phyloP scores from a whole-genome alignment of 2,113 vertebrate genomes.

The Phrynosoma blainvillii region DNA sequence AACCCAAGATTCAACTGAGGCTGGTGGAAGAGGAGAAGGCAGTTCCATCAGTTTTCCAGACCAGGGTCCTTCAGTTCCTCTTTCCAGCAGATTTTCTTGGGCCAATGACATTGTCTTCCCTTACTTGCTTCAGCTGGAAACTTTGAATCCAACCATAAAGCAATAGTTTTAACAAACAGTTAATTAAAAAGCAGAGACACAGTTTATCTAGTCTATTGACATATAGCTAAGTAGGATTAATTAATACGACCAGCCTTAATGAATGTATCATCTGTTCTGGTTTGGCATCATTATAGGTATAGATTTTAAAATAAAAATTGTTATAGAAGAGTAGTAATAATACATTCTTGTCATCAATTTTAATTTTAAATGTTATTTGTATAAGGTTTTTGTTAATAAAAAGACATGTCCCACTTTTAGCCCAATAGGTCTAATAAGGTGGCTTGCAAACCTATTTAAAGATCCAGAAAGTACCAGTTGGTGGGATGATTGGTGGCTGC shows the following conservation, averaged over 20 bases:
- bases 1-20: no score
- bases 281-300: constrained; percentile 11
- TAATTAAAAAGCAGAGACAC: neutral
- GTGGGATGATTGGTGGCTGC: neutral
- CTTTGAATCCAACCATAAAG: neutral
- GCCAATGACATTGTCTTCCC: neutral
- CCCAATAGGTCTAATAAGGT: neutral
- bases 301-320: constrained; percentile 1
- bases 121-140: neutral
- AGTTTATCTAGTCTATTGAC: neutral
- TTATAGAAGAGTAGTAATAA: neutral
- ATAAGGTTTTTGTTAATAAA: neutral
- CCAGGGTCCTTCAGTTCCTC: no score
- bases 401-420: neutral
- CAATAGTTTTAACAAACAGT: constrained; percentile 12
- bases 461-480: neutral
- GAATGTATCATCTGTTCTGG: neutral
- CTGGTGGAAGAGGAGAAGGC: no score
- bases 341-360: neutral
- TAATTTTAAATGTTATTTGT: neutral
- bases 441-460: neutral
- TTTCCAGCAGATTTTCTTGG: neutral
- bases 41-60: no score
- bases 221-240: constrained; percentile 11
- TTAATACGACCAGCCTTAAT: constrained; percentile 9